phyloP scores from a whole-genome alignment of 1,140 invertebrate genomes.

The Cherax destructor region DNA sequence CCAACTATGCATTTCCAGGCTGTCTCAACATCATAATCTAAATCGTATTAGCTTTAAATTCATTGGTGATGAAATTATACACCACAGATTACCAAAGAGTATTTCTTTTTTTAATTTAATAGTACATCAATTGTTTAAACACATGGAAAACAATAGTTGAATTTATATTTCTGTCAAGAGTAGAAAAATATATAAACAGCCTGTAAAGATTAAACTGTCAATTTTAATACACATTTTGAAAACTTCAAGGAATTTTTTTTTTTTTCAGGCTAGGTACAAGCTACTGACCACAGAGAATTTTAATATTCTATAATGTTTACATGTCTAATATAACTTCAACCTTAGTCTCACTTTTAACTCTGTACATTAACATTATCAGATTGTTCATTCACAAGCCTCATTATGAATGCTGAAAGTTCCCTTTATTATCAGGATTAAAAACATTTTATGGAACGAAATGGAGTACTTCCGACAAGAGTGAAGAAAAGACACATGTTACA shows the following conservation, averaged over 20 bases:
- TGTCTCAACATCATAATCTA: neutral
- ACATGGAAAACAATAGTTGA: neutral
- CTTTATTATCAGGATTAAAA: neutral
- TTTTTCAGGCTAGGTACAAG: neutral
- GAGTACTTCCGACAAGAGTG: too few relatives aligned
- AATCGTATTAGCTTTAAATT: neutral
- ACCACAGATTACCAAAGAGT: neutral
- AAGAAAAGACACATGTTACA: too few relatives aligned
- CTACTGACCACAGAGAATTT: neutral
- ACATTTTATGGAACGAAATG: too few relatives aligned
- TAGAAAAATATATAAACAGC: slow-evolving; percentile 21
- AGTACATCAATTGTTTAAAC: neutral
- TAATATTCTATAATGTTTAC: slow-evolving; percentile 9
- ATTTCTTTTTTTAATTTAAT: neutral
- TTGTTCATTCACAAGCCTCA: slow-evolving; percentile 5
- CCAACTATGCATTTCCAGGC: neutral
- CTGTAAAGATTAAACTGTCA: slow-evolving; percentile 8
- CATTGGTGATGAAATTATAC: neutral
- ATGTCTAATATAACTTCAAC: slow-evolving; percentile 6
- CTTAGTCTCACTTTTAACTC: neutral
- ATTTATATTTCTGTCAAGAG: slow-evolving; percentile 5
- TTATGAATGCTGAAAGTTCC: neutral
- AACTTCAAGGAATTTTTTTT: neutral
- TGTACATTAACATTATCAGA: slow-evolving; percentile 1
- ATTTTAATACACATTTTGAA: neutral